Base-by-base conservation (phyloP, 1,140 invertebrate genomes). In the Drosophila mojavensis region DNA sequence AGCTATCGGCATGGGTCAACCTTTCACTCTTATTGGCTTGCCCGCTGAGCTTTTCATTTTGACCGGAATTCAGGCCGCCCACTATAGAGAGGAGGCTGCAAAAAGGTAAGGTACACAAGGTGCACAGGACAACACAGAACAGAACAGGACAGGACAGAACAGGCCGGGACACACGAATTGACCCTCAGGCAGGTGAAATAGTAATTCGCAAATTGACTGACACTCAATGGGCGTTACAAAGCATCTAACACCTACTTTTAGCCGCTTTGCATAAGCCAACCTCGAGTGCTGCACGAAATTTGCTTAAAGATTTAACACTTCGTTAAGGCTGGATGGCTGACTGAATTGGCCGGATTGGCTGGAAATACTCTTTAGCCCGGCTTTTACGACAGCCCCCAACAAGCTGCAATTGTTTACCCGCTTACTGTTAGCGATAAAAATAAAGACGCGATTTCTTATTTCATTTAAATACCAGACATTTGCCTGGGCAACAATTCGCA, bases 201-300 rank as follows among this genome's bases (percentile, higher is more conserved):
- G 79, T 86, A 85, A 85, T 85, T 85, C 78, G 79, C 75, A 85
- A 85, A 85, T 86, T 85, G 82, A 86, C 82, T 75, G 82, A 75
- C 75, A 86, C 63, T 82, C 75, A 79, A 78, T 74, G 82, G 68
- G 47, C 55, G 65, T 70, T 77, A 63, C 68, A 58, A 71, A 67
- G 58, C 61, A 63, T 53, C 50, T 74, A 80, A 76, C 81, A 77
- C 61, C 82, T 64, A 48, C 74, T 54, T 66, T 71, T 50, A 13
- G 54, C 54, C 20, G 54, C 20, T 56, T 60, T 62, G 74, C 77
- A 59, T 83, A 77, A 41, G 78, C 64, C 43, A 17, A n/a, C 63
- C 58, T 67, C 30, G 55, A 78, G 62, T 70, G 72, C 54, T 58
- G 45, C 55, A 47, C 51, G 61, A 28, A 39, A 48, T 47, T 36